Percentiles rank a stretch among this genome's conserved stretches.
These are phyloP conservation scores for Zosterops borbonicus DNA, from an alignment of 2,113 vertebrate species.

Conservation along the genomic window DNA sequence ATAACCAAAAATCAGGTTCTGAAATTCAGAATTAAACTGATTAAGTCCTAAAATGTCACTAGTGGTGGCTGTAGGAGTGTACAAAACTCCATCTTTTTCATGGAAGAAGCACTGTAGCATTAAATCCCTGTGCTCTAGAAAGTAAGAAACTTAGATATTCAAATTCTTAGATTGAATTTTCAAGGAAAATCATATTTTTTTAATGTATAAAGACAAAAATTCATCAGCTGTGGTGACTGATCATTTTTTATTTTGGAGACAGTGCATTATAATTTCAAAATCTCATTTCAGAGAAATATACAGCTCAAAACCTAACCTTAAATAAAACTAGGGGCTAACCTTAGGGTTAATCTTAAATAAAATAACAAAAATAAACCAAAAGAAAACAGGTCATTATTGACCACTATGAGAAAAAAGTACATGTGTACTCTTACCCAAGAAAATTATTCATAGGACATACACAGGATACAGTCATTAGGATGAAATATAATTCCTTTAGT, in stretches of 20 bases:
- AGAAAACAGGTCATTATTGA: neutral
- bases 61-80: neutral
- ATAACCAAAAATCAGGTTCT: neutral
- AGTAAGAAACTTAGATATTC: neutral
- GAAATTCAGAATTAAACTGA: neutral
- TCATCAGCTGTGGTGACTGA: neutral
- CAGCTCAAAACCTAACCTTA: neutral
- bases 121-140: neutral
- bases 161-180: neutral
- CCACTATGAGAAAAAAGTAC: neutral
- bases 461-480: neutral
- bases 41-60: neutral
- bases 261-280: neutral
- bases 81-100: neutral
- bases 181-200: neutral
- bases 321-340: too few relatives aligned
- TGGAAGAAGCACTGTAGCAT: neutral
- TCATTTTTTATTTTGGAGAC: neutral
- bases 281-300: neutral
- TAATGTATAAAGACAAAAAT: neutral
- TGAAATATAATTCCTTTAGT: neutral
- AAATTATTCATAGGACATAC: neutral
- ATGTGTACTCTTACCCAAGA: neutral
- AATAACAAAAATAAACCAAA: neutral
- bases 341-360: neutral